Base-by-base conservation (phyloP, 2,888 invertebrate genomes). In the Heteromyza rotundicornis region DNA sequence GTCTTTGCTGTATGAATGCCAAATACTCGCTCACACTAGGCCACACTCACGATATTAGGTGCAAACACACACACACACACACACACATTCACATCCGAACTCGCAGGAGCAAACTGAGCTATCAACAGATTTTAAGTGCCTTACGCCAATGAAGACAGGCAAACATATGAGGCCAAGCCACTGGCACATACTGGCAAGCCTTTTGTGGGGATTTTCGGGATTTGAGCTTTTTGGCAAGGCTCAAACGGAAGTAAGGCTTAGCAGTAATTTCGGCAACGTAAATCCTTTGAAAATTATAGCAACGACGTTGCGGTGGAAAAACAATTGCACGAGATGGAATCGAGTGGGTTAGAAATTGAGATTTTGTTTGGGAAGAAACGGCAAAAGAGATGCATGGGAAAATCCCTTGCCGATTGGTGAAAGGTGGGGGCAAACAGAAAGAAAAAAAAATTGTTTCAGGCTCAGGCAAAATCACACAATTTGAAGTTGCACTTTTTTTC, bases 221-320 rank as follows among this genome's bases (percentile, higher is more conserved):
- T 40, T 8, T 40, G 12, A 14, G 40, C 40, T 7, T 7, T n/a
- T 14, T 12, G n/a, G 40, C n/a, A 40, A 40, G 40, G 40, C 40
- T 40, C n/a, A 14, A 40, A 3, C 3, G n/a, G n/a, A n/a, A n/a
- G n/a, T n/a, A n/a, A n/a, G n/a, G n/a, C n/a, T n/a, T n/a, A n/a
- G n/a, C n/a, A n/a, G 40, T n/a, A 40, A 40, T 40, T 40, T 40
- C 40, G 16, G 40, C 16, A 14, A 8, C 3, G 10, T 40, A 40
- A 40, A 40, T 40, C 40, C 40, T 14, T n/a, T 40, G 40, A 40
- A 40, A 40, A 40, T 40, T 40, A 40, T 40, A 12, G n/a, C 40
- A n/a, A n/a, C n/a, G n/a, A n/a, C n/a, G n/a, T n/a, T n/a, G n/a
- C n/a, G n/a, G n/a, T n/a, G n/a, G n/a, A n/a, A n/a, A n/a, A n/a